A percentile compares a stretch with the other conserved stretches of the same genome.
Conservation (phyloP, 2,888 invertebrate genomes). For the Thymelicus sylvestris region DNA sequence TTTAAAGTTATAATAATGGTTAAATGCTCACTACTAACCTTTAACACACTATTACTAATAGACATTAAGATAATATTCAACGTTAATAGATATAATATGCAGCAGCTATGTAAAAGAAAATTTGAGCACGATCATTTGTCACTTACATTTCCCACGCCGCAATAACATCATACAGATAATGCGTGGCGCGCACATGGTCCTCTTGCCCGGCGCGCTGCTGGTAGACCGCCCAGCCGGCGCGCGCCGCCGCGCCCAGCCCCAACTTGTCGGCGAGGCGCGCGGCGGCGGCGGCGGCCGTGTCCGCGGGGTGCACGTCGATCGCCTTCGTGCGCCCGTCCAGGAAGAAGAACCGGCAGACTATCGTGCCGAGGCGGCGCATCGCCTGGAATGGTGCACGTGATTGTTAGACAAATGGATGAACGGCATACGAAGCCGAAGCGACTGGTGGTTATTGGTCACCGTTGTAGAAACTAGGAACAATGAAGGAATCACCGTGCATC, state of each 20-base stretch:
- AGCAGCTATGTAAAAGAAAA: too few relatives aligned
- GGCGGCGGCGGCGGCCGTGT: conserved; percentile 96
- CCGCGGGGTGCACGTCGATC: conserved; percentile 97
- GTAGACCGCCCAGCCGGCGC: conserved; percentile 98
- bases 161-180: conserved; percentile 97
- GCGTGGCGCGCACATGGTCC: conserved; percentile 95
- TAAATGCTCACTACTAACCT: too few relatives aligned
- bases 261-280: conserved; percentile 95
- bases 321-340: conserved; percentile 97
- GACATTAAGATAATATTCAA: too few relatives aligned
- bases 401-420: too few relatives aligned
- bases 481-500: too few relatives aligned
- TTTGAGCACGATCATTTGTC: too few relatives aligned
- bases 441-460: too few relatives aligned
- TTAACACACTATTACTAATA: too few relatives aligned
- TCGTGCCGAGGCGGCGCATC: conserved; percentile 95
- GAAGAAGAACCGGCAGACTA: conserved; percentile 97
- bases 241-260: conserved; percentile 87
- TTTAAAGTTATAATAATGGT: too few relatives aligned
- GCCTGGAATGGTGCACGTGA: conserved; percentile 81
- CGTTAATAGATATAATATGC: too few relatives aligned
- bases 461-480: too few relatives aligned
- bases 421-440: too few relatives aligned
- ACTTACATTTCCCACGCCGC: conserved; percentile 96
- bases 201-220: conserved; percentile 94